Evolutionary conservation across 2,888 invertebrate genomes (phyloP).

Genomic region (Machimus rusticus): DNA sequence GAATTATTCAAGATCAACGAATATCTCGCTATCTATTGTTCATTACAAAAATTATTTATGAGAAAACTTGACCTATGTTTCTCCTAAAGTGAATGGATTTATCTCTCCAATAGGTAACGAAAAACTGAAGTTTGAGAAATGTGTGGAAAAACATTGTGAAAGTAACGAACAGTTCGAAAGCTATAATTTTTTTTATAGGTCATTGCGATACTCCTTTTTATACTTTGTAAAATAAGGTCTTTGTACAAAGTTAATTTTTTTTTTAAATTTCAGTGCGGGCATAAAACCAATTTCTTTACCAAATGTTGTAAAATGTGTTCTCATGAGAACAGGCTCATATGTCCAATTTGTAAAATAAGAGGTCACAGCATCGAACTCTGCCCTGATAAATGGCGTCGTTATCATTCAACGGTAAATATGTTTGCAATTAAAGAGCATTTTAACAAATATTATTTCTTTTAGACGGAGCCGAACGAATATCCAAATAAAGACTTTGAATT

Average conservation of each 20-base stretch:
- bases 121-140: no score
- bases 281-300: constrained; percentile 67
- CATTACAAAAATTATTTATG: no score
- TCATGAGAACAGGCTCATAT: constrained; percentile 59
- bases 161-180: no score
- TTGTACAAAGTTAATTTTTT: neutral
- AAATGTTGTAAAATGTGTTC: constrained; percentile 70
- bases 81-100: no score
- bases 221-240: neutral
- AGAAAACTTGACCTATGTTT: no score
- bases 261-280: constrained; percentile 70
- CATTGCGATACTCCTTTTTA: no score
- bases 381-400: constrained; percentile 79
- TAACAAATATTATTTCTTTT: constrained; percentile 45
- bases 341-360: constrained; percentile 69
- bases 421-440: neutral
- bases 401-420: constrained; percentile 72
- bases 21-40: no score
- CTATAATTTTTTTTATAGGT: neutral
- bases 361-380: constrained; percentile 72
- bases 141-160: no score
- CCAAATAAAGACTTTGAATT: constrained; percentile 54
- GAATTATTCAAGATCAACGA: no score
- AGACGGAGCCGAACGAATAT: constrained; percentile 64
- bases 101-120: no score